Evolutionary conservation across 2,113 vertebrate species (phyloP).

Genomic region (Dasyprocta punctata): DNA sequence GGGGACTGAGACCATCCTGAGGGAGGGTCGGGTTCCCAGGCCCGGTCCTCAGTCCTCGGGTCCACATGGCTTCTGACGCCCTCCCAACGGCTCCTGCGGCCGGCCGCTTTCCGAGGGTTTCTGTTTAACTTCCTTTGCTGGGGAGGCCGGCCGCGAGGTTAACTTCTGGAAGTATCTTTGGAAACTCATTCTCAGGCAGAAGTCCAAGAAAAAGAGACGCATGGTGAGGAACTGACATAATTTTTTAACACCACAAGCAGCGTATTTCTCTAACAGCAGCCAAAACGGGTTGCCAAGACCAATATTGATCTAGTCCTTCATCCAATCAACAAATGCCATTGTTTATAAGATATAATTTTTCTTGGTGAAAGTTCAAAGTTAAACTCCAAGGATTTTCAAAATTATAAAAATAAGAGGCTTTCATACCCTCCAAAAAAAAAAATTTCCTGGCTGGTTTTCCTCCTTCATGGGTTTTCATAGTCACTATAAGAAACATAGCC

Average conservation of each 20-base stretch:
- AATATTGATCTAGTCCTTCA: slow-evolving; percentile 91
- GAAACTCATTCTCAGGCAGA: slow-evolving; percentile 87
- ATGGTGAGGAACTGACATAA: slow-evolving; percentile 94
- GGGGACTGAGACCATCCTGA: background rate
- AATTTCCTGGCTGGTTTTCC: slow-evolving; percentile 80
- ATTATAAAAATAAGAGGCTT: slow-evolving; percentile 87
- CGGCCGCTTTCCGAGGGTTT: slow-evolving; percentile 75
- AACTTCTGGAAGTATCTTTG: slow-evolving; percentile 90
- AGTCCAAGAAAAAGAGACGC: slow-evolving; percentile 90
- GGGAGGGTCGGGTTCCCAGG: background rate
- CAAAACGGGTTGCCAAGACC: slow-evolving; percentile 89
- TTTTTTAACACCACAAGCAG: slow-evolving; percentile 92
- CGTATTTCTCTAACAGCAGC: slow-evolving; percentile 88
- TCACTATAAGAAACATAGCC: slow-evolving; percentile 78
- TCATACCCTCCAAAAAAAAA: slow-evolving; percentile 88
- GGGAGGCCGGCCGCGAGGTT: slow-evolving; percentile 84
- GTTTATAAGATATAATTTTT: slow-evolving; percentile 97
- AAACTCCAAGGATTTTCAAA: slow-evolving; percentile 89
- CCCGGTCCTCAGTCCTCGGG: background rate
- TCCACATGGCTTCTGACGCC: slow-evolving; percentile 57
- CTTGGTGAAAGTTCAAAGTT: slow-evolving; percentile 96
- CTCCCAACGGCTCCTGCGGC: slow-evolving; percentile 72
- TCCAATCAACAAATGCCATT: slow-evolving; percentile 97
- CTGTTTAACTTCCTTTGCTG: slow-evolving; percentile 83
- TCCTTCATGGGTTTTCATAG: slow-evolving; percentile 81